Evolutionary conservation across 2,888 invertebrate species (phyloP).

Genomic region (Lysandra coridon): DNA sequence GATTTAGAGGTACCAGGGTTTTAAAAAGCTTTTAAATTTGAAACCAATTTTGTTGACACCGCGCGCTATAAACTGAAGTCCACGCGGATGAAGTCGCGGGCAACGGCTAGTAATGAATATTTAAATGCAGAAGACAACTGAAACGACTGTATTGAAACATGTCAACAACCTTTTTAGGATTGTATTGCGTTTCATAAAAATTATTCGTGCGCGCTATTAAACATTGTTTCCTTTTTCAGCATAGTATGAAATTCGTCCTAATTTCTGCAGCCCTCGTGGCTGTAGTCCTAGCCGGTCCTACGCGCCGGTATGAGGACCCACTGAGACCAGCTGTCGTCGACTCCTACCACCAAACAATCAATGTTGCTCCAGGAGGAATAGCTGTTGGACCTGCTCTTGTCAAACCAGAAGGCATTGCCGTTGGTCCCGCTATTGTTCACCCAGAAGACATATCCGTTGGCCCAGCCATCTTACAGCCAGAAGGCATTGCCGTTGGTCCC

Average conservation of each 20-base stretch:
- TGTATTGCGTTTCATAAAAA: not conserved
- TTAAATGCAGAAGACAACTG: not conserved
- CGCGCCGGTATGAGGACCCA: conserved; percentile 25
- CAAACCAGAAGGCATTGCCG: conserved; percentile 23
- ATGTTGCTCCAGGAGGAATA: conserved; percentile 4
- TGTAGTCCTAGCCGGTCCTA: conserved; percentile 33
- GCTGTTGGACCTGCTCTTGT: conserved; percentile 34
- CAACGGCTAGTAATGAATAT: too few species aligned
- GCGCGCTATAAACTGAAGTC: too few species aligned
- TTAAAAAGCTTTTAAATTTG: too few species aligned
- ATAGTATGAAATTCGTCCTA: conserved; percentile 30
- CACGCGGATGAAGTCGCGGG: too few species aligned
- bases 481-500: not conserved
- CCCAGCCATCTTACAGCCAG: conserved; percentile 3
- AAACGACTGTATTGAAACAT: not conserved
- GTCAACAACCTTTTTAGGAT: not conserved
- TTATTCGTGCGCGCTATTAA: not conserved
- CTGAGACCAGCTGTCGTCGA: conserved; percentile 11
- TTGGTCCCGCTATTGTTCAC: not conserved
- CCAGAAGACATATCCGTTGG: conserved; percentile 15
- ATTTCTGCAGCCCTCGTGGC: conserved; percentile 36
- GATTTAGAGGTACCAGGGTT: too few species aligned
- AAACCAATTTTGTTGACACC: too few species aligned
- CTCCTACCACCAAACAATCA: conserved; percentile 13
- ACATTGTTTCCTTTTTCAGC: conserved; percentile 21